These are phyloP conservation scores for Baryphthengus martii DNA, from an alignment of 2,113 vertebrate genomes.

Conservation along the genomic window DNA sequence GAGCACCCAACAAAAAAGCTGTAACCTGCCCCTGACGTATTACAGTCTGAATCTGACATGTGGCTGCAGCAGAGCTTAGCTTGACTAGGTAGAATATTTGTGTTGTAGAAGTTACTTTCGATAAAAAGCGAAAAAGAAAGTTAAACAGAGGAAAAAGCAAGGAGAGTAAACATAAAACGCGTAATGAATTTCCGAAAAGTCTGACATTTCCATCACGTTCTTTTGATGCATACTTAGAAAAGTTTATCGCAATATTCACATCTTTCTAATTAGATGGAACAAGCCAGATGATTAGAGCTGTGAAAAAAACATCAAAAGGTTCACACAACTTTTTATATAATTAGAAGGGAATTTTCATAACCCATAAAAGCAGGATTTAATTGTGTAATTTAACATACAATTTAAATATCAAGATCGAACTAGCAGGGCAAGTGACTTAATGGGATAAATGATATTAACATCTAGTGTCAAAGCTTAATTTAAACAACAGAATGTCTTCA, in stretches of 20 bases:
- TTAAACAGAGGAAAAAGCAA: background rate
- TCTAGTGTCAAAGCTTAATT: conserved; percentile 84
- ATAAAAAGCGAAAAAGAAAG: background rate
- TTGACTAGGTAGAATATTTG: background rate
- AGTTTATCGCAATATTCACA: conserved; percentile 63
- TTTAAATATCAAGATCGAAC: conserved; percentile 83
- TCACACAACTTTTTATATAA: conserved; percentile 70
- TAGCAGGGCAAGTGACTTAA: conserved; percentile 80
- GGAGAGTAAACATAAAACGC: conserved; percentile 4
- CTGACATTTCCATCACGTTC: conserved; percentile 43
- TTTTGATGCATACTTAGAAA: conserved; percentile 63
- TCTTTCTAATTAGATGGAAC: conserved; percentile 72
- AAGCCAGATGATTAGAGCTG: conserved; percentile 64
- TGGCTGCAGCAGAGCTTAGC: background rate
- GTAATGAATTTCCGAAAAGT: conserved; percentile 52
- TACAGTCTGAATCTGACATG: background rate
- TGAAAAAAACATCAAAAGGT: conserved; percentile 69
- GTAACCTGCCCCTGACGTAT: background rate
- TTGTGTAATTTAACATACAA: conserved; percentile 77
- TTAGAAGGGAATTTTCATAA: conserved; percentile 70
- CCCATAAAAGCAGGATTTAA: conserved; percentile 76
- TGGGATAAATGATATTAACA: conserved; percentile 79
- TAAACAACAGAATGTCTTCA: conserved; percentile 82
- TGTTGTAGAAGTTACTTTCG: background rate
- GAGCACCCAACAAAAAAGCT: background rate